Evolutionary conservation across 2,888 invertebrate species (phyloP).

Genomic region (Trichopoda pennipes): DNA sequence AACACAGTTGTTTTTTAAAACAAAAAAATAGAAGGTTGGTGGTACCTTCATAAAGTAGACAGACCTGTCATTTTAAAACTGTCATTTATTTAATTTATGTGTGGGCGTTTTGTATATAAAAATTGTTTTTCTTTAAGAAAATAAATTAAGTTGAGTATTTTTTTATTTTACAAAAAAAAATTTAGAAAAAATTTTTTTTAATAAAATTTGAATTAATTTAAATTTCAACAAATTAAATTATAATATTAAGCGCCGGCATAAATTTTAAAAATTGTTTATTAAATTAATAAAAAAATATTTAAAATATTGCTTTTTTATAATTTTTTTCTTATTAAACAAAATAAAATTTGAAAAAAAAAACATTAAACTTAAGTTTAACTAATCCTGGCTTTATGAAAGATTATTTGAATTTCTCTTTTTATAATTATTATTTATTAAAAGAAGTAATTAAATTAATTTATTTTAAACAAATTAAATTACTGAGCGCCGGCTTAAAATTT

Average conservation of each 20-base stretch:
- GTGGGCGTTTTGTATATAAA: conserved; percentile 53
- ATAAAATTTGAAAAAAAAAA: no score
- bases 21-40: neutral
- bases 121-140: conserved; percentile 1
- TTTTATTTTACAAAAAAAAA: no score
- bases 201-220: neutral
- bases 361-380: neutral
- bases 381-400: neutral
- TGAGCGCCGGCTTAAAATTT: no score
- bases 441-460: no score
- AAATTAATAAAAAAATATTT: no score
- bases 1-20: neutral
- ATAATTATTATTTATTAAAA: no score
- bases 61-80: conserved; percentile 11
- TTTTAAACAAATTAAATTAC: no score
- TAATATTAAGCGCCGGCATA: neutral
- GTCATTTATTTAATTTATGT: conserved; percentile 42
- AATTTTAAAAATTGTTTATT: no score
- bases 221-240: neutral
- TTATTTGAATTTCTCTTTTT: no score
- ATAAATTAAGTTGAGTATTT: conserved; percentile 6
- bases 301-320: no score
- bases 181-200: no score
- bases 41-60: conserved; percentile 3
- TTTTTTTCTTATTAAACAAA: no score